phyloP scores from a whole-genome alignment of 2,113 vertebrate genomes.

The Chlorocebus sabaeus region DNA sequence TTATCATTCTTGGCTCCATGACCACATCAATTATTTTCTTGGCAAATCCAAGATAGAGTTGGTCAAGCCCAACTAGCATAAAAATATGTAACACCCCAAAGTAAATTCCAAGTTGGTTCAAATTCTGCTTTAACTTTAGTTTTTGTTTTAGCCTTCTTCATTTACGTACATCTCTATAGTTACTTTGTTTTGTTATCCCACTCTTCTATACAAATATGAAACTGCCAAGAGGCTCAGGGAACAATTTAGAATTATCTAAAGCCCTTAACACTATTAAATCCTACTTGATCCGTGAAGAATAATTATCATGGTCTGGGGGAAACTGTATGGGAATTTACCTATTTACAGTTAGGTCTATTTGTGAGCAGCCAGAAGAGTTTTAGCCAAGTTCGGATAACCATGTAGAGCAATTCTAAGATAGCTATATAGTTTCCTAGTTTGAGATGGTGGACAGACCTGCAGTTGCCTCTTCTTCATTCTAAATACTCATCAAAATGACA shows the following conservation, averaged over 20 bases:
- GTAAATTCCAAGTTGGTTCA: slow-evolving; percentile 25
- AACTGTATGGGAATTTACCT: slow-evolving; percentile 54
- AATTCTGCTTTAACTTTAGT: slow-evolving; percentile 15
- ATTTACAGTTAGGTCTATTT: slow-evolving; percentile 57
- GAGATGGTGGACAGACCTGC: background rate
- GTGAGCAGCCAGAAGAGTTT: slow-evolving; percentile 25
- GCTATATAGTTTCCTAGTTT: background rate
- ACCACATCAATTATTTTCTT: slow-evolving; percentile 76
- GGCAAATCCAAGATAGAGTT: slow-evolving; percentile 58
- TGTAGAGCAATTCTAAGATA: background rate
- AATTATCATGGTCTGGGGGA: slow-evolving; percentile 64
- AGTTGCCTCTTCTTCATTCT: background rate
- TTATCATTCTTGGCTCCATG: slow-evolving; percentile 73
- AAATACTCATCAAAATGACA: slow-evolving; percentile 15
- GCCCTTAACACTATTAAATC: slow-evolving; percentile 62
- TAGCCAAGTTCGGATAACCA: background rate
- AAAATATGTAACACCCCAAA: slow-evolving; percentile 56
- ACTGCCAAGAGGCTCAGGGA: slow-evolving; percentile 46
- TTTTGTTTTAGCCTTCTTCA: slow-evolving; percentile 25
- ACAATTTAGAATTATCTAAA: slow-evolving; percentile 63
- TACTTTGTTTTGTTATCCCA: background rate
- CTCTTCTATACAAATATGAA: slow-evolving; percentile 10
- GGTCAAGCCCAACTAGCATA: slow-evolving; percentile 67
- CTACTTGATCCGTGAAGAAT: slow-evolving; percentile 66
- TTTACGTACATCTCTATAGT: background rate